Conservation (phyloP, 2,888 invertebrate genomes). For the Vesta saturnalis region DNA sequence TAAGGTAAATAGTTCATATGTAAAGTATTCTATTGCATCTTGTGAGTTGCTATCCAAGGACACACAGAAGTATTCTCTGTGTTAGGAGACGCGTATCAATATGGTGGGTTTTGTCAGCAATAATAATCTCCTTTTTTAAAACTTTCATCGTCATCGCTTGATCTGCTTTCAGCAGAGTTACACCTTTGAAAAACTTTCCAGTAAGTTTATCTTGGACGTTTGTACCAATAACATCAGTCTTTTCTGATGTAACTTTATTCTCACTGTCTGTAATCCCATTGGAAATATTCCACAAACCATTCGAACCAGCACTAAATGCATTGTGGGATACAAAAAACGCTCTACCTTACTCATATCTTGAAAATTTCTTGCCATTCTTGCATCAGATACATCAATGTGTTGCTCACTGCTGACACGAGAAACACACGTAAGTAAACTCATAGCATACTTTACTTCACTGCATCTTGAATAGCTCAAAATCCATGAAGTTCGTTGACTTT, state of each 20-base stretch:
- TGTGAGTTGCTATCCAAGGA: slow-evolving; percentile 6
- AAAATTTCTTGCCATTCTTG: too few species aligned
- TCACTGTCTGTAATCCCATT: slow-evolving; percentile 14
- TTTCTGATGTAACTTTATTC: slow-evolving; percentile 13
- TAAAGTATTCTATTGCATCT: slow-evolving; percentile 3
- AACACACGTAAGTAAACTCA: too few species aligned
- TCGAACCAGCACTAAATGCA: slow-evolving; percentile 15
- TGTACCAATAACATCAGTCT: slow-evolving; percentile 10
- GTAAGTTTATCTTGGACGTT: slow-evolving; percentile 20
- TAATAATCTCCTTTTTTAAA: slow-evolving; percentile 7
- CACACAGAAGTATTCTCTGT: slow-evolving; percentile 3
- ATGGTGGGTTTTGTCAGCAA: slow-evolving; percentile 6
- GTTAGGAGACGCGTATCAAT: slow-evolving; percentile 11
- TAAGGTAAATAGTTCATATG: slow-evolving; percentile 6
- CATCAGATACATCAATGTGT: too few species aligned
- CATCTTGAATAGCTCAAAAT: too few species aligned
- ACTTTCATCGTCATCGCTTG: slow-evolving; percentile 16
- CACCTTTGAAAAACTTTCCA: slow-evolving; percentile 10
- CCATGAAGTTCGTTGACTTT: too few species aligned
- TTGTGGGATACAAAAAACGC: too few species aligned
- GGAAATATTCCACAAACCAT: slow-evolving; percentile 9
- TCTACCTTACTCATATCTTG: too few species aligned
- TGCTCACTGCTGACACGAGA: too few species aligned
- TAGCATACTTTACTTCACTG: too few species aligned
- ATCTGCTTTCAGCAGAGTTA: slow-evolving; percentile 7